These are phyloP conservation scores for Brachyistius frenatus DNA, from an alignment of 2,113 vertebrate species.

Conservation along the genomic window DNA sequence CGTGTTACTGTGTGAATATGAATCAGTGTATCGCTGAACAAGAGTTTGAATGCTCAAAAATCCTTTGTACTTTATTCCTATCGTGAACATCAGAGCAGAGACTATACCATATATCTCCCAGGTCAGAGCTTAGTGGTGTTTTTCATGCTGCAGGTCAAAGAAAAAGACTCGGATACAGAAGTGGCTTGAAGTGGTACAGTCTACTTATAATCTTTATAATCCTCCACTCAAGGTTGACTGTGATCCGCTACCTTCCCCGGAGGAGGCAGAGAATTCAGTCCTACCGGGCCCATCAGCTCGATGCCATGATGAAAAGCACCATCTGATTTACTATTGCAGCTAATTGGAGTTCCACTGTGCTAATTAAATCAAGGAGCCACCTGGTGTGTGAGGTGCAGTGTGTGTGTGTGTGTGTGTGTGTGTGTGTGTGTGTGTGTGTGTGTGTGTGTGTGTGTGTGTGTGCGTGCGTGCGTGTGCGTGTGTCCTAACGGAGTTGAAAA, in stretches of 20 bases:
- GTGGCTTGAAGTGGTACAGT: slow-evolving; percentile 34
- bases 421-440: slow-evolving; percentile 29
- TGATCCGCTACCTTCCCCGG: slow-evolving; percentile 42
- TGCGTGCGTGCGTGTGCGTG: not conserved
- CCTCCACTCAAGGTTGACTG: slow-evolving; percentile 28
- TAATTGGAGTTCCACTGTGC: slow-evolving; percentile 69
- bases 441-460: slow-evolving; percentile 29
- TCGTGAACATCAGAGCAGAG: not conserved
- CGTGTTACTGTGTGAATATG: no score
- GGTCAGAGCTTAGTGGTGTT: not conserved
- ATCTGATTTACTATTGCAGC: slow-evolving; percentile 66
- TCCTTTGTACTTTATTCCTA: not conserved
- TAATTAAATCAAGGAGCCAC: slow-evolving; percentile 78
- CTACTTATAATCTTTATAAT: slow-evolving; percentile 46
- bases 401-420: slow-evolving; percentile 16
- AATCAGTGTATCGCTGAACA: not conserved
- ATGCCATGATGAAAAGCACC: slow-evolving; percentile 60
- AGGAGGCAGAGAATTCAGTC: slow-evolving; percentile 32
- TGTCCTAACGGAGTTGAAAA: slow-evolving; percentile 42
- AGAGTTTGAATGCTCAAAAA: not conserved
- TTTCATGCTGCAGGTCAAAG: slow-evolving; percentile 20
- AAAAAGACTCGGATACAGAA: slow-evolving; percentile 23
- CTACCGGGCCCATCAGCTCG: slow-evolving; percentile 48
- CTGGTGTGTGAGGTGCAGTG: slow-evolving; percentile 42
- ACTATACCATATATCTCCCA: not conserved